Percentiles rank a stretch among this genome's conserved stretches.
Evolutionary conservation across 2,113 vertebrate genomes (phyloP).

Genomic region (Saimiri boliviensis): DNA sequence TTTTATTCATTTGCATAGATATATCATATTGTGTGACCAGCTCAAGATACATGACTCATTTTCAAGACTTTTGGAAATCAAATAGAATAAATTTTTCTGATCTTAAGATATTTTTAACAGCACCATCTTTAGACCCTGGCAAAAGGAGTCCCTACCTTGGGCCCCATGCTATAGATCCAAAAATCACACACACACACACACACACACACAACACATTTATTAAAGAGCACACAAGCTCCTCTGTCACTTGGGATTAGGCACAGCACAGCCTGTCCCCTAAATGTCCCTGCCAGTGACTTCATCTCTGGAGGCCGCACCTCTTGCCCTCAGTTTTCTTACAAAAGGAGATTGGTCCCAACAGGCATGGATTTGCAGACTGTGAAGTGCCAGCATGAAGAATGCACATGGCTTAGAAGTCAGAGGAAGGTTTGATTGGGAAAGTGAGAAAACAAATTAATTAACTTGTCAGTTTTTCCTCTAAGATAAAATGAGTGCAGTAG

Average conservation of each 20-base stretch:
- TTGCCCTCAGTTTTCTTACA: background rate
- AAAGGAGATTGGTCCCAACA: background rate
- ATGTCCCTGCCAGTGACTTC: background rate
- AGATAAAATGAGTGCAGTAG: background rate
- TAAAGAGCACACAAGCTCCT: background rate
- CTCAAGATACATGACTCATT: background rate
- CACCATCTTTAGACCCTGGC: accelerated
- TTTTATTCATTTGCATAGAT: background rate
- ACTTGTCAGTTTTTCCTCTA: background rate
- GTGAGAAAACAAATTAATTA: background rate
- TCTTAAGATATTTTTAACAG: background rate
- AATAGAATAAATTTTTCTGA: background rate
- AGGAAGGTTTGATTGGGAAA: background rate
- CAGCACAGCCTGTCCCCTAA: background rate
- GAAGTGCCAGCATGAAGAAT: background rate
- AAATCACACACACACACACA: background rate
- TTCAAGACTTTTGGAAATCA: background rate
- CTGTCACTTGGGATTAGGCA: background rate
- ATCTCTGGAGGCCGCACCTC: background rate
- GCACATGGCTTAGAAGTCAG: background rate
- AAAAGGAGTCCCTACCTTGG: background rate
- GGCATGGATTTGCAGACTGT: background rate
- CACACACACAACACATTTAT: background rate
- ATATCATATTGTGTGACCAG: background rate
- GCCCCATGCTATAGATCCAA: background rate